phyloP scores from a whole-genome alignment of 1,140 invertebrate species.

The Drosophila sulfurigaster region DNA sequence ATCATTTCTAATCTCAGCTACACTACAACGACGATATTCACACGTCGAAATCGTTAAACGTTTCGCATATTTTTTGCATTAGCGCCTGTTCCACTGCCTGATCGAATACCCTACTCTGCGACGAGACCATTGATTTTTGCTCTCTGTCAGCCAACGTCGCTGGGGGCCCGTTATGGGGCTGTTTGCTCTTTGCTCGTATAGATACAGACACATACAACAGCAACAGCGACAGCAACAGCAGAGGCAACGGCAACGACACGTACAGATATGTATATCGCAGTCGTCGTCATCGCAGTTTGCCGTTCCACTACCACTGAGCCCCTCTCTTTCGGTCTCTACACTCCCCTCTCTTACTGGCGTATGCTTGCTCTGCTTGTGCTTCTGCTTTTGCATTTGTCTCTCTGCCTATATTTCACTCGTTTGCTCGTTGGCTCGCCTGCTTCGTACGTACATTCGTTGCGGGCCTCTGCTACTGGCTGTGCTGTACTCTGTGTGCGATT shows the following conservation, averaged over 20 bases:
- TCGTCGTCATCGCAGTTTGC: slow-evolving; percentile 29
- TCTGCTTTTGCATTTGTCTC: slow-evolving; percentile 23
- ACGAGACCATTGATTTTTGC: slow-evolving; percentile 39
- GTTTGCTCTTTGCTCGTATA: slow-evolving; percentile 51
- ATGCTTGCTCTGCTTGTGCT: slow-evolving; percentile 18
- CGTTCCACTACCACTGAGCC: neutral
- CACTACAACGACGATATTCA: slow-evolving; percentile 21
- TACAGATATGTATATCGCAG: slow-evolving; percentile 48
- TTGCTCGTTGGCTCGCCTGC: slow-evolving; percentile 51
- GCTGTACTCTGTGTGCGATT: slow-evolving; percentile 65
- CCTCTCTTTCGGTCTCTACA: neutral
- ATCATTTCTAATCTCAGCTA: slow-evolving; percentile 4
- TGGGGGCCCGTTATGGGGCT: slow-evolving; percentile 39
- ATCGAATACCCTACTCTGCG: slow-evolving; percentile 40
- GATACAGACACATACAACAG: slow-evolving; percentile 47
- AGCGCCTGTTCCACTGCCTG: slow-evolving; percentile 44
- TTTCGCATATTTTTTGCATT: slow-evolving; percentile 43
- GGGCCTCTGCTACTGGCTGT: slow-evolving; percentile 65
- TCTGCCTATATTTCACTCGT: slow-evolving; percentile 56
- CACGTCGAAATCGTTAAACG: slow-evolving; percentile 29
- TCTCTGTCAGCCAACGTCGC: slow-evolving; percentile 21
- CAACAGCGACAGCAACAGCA: slow-evolving; percentile 8
- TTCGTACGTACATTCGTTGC: slow-evolving; percentile 62
- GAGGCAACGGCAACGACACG: slow-evolving; percentile 28
- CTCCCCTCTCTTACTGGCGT: slow-evolving; percentile 3